These are phyloP conservation scores for Archips crataeganus DNA, from an alignment of 2,888 invertebrate genomes.

Conservation along the genomic window DNA sequence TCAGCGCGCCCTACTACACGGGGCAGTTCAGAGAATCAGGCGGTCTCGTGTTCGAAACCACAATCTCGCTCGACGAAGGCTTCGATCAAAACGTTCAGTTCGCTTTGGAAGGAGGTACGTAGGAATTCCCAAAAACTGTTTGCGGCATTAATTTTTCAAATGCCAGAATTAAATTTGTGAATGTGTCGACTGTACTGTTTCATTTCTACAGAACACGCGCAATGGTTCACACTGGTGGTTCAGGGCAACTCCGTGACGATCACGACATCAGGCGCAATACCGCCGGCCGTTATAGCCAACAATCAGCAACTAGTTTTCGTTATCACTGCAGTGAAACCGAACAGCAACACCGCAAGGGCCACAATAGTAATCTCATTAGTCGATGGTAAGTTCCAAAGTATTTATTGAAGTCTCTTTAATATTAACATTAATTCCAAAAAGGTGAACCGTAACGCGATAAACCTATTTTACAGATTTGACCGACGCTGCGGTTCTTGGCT, in stretches of 20 bases:
- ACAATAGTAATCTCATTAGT: conserved; percentile 50
- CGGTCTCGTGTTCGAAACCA: conserved; percentile 47
- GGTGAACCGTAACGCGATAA: background rate
- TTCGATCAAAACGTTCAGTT: conserved; percentile 52
- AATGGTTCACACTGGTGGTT: conserved; percentile 48
- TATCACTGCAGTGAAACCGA: conserved; percentile 48
- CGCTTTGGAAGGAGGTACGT: conserved; percentile 52
- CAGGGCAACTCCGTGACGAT: conserved; percentile 46
- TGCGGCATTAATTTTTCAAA: background rate
- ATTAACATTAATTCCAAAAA: too few relatives aligned
- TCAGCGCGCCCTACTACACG: conserved; percentile 51
- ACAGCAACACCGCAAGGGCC: conserved; percentile 46
- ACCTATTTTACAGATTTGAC: conserved; percentile 41
- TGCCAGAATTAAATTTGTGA: background rate
- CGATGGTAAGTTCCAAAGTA: conserved; percentile 33
- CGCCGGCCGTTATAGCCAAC: conserved; percentile 50
- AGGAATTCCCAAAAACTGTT: too few relatives aligned
- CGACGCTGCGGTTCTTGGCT: conserved; percentile 44
- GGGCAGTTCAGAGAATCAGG: conserved; percentile 47
- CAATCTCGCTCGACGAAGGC: conserved; percentile 47
- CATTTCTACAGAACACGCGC: conserved; percentile 46
- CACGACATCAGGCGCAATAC: conserved; percentile 46
- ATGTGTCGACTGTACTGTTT: background rate
- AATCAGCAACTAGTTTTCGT: conserved; percentile 52
- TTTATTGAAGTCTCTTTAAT: too few relatives aligned